A percentile compares a stretch with the other conserved stretches of the same genome.
Evolutionary conservation across 92 coral and sea anemone genomes (phyloP).

Genomic region (Epizoanthus fatuus): DNA sequence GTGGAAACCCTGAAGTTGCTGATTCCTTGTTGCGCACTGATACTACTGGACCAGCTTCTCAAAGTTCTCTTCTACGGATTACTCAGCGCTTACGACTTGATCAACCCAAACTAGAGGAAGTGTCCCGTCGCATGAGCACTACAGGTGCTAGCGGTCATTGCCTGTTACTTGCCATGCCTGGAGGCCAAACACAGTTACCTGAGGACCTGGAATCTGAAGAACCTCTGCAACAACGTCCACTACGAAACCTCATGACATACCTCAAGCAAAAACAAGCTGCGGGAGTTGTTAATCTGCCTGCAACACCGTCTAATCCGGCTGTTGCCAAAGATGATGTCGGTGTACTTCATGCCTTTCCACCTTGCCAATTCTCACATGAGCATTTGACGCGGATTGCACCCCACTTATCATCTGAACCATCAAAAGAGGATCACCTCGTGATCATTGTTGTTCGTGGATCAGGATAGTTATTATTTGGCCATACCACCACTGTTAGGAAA

Average conservation of each 20-base stretch:
- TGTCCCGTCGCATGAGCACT: slow-evolving; percentile 96
- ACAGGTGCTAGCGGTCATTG: slow-evolving; percentile 99
- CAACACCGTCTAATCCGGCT: slow-evolving; percentile 79
- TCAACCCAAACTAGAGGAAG: slow-evolving; percentile 99
- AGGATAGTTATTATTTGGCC: slow-evolving; percentile 55
- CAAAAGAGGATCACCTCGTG: slow-evolving; percentile 98
- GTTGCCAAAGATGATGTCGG: slow-evolving; percentile 92
- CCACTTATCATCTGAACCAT: slow-evolving; percentile 98
- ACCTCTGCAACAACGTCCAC: slow-evolving; percentile 96
- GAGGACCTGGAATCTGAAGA: slow-evolving; percentile 86
- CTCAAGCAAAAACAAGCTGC: slow-evolving; percentile 99
- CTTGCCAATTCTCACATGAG: slow-evolving; percentile 99
- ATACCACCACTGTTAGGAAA: slow-evolving; percentile 27
- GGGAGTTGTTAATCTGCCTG: slow-evolving; percentile 98
- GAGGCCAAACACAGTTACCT: slow-evolving; percentile 89
- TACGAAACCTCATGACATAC: slow-evolving; percentile 98
- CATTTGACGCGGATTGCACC: slow-evolving; percentile 99
- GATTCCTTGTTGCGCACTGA: slow-evolving; percentile 95
- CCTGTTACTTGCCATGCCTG: slow-evolving; percentile 99
- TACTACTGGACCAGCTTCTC: slow-evolving; percentile 78
- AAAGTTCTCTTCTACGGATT: slow-evolving; percentile 90
- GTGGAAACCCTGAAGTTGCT: slow-evolving; percentile 99
- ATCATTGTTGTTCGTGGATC: slow-evolving; percentile 98
- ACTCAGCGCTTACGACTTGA: slow-evolving; percentile 99
- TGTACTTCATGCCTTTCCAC: slow-evolving; percentile 99